Conservation (phyloP, 2,797 vertebrate genomes). For the Lepus townsendii region DNA sequence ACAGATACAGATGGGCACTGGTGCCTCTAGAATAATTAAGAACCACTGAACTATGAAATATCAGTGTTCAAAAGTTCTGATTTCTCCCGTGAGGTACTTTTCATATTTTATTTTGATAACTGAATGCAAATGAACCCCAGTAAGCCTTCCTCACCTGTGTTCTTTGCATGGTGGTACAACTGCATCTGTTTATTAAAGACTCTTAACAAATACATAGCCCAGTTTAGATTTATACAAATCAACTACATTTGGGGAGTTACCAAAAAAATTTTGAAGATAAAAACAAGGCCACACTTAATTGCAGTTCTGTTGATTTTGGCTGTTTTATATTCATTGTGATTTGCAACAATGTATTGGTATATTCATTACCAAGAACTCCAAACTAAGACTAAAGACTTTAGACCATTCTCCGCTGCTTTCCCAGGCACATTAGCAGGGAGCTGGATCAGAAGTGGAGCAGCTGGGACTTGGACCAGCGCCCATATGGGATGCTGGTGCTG, state of each 20-base stretch:
- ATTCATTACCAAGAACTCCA: not conserved
- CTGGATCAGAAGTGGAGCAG: no score
- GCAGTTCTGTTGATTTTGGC: not conserved
- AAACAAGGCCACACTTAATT: slow-evolving; percentile 58
- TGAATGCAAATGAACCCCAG: slow-evolving; percentile 78
- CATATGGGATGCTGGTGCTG: no score
- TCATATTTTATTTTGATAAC: slow-evolving; percentile 85
- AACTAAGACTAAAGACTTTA: not conserved
- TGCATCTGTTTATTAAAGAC: slow-evolving; percentile 75
- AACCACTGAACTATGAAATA: slow-evolving; percentile 66
- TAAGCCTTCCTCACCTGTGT: slow-evolving; percentile 76
- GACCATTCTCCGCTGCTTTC: no score
- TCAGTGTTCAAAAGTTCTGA: slow-evolving; percentile 71
- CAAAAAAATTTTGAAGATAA: slow-evolving; percentile 29
- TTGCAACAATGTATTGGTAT: not conserved
- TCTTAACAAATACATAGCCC: slow-evolving; percentile 76
- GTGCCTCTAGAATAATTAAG: slow-evolving; percentile 63
- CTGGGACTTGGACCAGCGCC: no score
- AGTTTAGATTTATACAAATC: slow-evolving; percentile 83
- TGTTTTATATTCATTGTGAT: slow-evolving; percentile 58
- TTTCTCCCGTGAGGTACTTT: slow-evolving; percentile 74
- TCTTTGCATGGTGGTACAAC: slow-evolving; percentile 74
- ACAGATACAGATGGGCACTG: not conserved
- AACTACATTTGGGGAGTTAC: slow-evolving; percentile 54
- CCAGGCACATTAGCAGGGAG: no score